Percentiles rank a stretch among this genome's conserved stretches.
Conservation (phyloP, 2,797 vertebrate species). For the Platyrinchus mystaceus region DNA sequence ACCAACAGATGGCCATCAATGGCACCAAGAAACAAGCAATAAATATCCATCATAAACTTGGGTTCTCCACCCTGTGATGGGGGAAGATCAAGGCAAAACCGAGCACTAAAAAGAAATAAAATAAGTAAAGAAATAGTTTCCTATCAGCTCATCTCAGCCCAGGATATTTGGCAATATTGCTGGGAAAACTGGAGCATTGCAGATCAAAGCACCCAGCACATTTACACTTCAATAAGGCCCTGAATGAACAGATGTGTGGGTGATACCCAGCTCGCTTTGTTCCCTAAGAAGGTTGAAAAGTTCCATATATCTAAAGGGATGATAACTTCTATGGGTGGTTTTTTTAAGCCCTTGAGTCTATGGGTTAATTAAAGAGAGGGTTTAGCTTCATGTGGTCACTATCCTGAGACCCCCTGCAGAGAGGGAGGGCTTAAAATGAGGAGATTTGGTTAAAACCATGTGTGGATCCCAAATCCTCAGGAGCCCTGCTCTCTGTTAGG, state of each 20-base stretch:
- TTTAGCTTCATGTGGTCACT: accelerated
- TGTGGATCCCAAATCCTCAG: accelerated
- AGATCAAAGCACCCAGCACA: background rate
- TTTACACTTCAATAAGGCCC: background rate
- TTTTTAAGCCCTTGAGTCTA: background rate
- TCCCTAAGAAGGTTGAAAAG: background rate
- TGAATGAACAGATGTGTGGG: background rate
- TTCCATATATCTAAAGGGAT: background rate
- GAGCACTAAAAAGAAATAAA: background rate
- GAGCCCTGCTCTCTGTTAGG: background rate
- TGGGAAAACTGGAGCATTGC: background rate
- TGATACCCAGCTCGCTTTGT: background rate
- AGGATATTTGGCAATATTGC: background rate
- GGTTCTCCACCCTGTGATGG: background rate
- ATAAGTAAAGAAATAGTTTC: background rate
- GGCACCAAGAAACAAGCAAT: background rate
- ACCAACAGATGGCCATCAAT: background rate
- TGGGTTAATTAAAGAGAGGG: background rate
- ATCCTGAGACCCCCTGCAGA: background rate
- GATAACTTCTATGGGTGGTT: background rate
- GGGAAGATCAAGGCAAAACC: background rate
- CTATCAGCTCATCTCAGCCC: background rate
- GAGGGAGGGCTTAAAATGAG: background rate
- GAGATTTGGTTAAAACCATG: background rate
- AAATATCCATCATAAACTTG: background rate